These are phyloP conservation scores for Lepidostoma basale DNA, from an alignment of 1,140 invertebrate genomes.

Conservation along the genomic window DNA sequence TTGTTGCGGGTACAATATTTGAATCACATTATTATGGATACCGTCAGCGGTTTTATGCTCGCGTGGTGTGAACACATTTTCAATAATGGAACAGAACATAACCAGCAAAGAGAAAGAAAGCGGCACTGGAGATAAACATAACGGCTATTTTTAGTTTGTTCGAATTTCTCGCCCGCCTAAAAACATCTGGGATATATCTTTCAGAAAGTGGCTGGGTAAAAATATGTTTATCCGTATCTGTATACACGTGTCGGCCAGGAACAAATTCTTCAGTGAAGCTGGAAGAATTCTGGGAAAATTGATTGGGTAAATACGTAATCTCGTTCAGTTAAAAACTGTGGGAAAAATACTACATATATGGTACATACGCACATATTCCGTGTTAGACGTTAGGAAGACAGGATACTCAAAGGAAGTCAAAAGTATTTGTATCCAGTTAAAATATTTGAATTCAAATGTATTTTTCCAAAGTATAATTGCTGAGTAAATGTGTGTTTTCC, in stretches of 20 bases:
- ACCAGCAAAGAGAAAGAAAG: neutral
- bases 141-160: slow-evolving; percentile 4
- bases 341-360: neutral
- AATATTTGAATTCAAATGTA: neutral
- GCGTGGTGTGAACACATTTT: neutral
- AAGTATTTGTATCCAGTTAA: neutral
- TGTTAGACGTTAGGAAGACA: neutral
- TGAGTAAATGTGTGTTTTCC: too few species aligned
- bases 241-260: slow-evolving; percentile 10
- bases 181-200: slow-evolving; percentile 14
- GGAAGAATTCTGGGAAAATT: neutral
- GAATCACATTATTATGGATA: neutral
- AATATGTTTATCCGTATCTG: slow-evolving; percentile 17
- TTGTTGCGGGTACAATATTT: neutral
- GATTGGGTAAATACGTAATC: slow-evolving; percentile 3
- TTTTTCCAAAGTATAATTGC: neutral
- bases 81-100: neutral
- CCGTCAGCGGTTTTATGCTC: neutral
- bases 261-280: neutral
- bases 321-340: too few species aligned
- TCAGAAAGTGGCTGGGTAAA: slow-evolving; percentile 25
- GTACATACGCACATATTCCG: neutral
- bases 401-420: neutral
- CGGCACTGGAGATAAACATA: neutral
- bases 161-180: neutral